phyloP scores from a whole-genome alignment of 2,797 vertebrate species.

The Geotrypetes seraphini region DNA sequence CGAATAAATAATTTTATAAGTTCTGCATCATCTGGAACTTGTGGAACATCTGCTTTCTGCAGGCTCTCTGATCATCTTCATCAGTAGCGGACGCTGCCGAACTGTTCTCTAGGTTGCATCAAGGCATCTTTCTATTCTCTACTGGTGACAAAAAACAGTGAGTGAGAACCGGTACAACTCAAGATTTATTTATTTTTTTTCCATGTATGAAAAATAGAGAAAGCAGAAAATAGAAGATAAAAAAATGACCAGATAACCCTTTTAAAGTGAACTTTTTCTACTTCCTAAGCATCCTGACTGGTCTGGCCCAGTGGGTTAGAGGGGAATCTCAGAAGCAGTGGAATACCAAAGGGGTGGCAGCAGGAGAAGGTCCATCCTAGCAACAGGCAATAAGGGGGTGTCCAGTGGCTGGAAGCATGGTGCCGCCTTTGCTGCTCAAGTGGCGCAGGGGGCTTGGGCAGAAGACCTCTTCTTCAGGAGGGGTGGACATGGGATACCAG shows the following conservation, averaged over 20 bases:
- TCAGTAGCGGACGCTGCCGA: constrained; percentile 3
- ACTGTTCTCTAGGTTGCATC: constrained; percentile 40
- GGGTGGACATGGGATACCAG: no score
- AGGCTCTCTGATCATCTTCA: constrained; percentile 16
- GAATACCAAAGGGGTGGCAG: no score
- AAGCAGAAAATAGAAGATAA: background rate
- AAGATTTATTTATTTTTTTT: background rate
- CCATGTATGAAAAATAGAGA: background rate
- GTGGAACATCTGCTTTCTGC: constrained; percentile 30
- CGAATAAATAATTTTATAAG: constrained; percentile 33
- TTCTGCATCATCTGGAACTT: constrained; percentile 27
- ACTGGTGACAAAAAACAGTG: constrained; percentile 14
- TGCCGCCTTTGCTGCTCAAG: no score
- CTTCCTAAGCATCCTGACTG: background rate
- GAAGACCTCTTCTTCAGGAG: no score
- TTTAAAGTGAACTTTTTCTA: background rate
- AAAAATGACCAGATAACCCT: background rate
- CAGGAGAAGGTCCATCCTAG: no score
- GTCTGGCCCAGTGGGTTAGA: no score
- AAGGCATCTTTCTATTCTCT: constrained; percentile 48
- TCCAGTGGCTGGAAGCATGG: no score
- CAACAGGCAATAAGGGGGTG: no score
- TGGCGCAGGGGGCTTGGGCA: no score
- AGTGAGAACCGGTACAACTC: constrained; percentile 5
- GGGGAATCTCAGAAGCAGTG: no score